Percentiles rank a stretch among this genome's conserved stretches.
Conservation (phyloP, 2,113 vertebrate genomes). For the Cromileptes altivelis region DNA sequence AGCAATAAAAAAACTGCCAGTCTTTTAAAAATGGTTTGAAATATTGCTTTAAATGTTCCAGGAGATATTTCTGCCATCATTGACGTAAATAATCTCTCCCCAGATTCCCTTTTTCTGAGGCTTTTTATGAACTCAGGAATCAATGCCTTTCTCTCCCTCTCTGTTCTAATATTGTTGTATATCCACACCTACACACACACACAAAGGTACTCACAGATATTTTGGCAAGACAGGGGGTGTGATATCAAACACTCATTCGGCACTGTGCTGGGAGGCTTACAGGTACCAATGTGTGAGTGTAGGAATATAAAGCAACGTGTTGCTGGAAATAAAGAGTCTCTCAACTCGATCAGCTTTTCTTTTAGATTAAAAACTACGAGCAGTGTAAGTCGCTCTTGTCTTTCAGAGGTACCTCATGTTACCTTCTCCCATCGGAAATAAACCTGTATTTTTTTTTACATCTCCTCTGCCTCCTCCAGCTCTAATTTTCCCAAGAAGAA, state of each 20-base stretch:
- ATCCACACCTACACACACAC: slow-evolving; percentile 8
- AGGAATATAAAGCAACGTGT: slow-evolving; percentile 18
- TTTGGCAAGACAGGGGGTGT: slow-evolving; percentile 20
- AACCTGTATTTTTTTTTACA: not conserved
- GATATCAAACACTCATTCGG: slow-evolving; percentile 18
- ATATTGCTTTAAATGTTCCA: not conserved
- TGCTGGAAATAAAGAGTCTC: slow-evolving; percentile 1
- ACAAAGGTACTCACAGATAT: slow-evolving; percentile 13
- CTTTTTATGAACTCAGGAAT: slow-evolving; percentile 8
- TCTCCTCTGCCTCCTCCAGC: not conserved
- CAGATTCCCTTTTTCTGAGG: not conserved
- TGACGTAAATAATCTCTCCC: not conserved
- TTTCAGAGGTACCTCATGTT: not conserved
- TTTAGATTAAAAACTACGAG: not conserved
- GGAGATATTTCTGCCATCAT: not conserved
- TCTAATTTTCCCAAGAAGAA: not conserved
- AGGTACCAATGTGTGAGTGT: slow-evolving; percentile 13
- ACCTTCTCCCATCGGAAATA: slow-evolving; percentile 5
- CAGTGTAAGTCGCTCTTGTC: not conserved
- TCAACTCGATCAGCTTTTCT: not conserved
- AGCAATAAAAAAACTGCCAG: too few species aligned
- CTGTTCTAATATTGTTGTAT: slow-evolving; percentile 17
- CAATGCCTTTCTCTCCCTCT: not conserved
- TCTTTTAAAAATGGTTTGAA: too few species aligned
- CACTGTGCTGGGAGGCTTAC: slow-evolving; percentile 9